Conservation (phyloP, 2,113 vertebrate genomes). For the Pagrus major region DNA sequence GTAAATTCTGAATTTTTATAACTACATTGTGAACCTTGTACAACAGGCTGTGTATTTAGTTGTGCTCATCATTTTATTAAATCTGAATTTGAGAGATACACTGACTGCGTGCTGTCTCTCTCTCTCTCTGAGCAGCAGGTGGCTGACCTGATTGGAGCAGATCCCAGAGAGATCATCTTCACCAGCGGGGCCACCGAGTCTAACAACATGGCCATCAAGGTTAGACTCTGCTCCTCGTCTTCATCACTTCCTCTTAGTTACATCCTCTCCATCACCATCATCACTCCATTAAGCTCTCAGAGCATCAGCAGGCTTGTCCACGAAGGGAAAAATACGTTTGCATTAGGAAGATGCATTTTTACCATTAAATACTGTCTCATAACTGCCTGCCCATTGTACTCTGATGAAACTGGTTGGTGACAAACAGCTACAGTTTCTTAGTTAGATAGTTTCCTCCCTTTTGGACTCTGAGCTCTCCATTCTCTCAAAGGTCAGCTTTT, state of each 20-base stretch:
- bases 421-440: too few species aligned
- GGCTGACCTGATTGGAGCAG: conserved; percentile 93
- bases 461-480: neutral
- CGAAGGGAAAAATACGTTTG: too few species aligned
- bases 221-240: conserved; percentile 52
- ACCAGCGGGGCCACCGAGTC: conserved; percentile 98
- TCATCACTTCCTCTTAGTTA: neutral
- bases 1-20: neutral
- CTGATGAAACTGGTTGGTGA: neutral
- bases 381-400: neutral
- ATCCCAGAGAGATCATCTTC: conserved; percentile 96
- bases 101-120: neutral
- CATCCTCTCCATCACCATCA: neutral
- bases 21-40: neutral
- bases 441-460: neutral
- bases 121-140: conserved; percentile 89
- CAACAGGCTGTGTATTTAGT: neutral
- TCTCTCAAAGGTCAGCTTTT: neutral
- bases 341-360: too few species aligned
- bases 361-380: neutral
- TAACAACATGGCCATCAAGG: conserved; percentile 98
- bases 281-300: too few species aligned
- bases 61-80: neutral
- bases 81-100: neutral
- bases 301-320: too few species aligned